Conservation (phyloP, 2,797 vertebrate genomes). For the Platalea minor region DNA sequence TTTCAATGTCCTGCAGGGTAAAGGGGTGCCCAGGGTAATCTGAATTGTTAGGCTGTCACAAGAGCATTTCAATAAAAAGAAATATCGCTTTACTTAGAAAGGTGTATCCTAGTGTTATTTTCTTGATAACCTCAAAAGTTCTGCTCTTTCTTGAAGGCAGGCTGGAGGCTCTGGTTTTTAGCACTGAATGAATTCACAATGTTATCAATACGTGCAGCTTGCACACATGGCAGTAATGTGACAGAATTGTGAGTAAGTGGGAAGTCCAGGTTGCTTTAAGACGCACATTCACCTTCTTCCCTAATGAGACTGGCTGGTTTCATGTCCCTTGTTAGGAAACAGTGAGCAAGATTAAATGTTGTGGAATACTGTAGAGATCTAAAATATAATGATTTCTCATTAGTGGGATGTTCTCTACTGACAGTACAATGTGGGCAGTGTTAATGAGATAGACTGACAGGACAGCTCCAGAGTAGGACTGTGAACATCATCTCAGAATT, state of each 20-base stretch:
- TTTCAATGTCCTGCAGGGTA: background rate
- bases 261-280: background rate
- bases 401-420: background rate
- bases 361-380: background rate
- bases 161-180: background rate
- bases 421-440: background rate
- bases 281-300: background rate
- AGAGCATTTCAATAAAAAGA: conserved; percentile 4
- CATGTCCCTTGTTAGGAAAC: background rate
- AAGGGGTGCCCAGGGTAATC: background rate
- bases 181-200: background rate
- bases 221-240: background rate
- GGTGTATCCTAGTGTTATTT: background rate
- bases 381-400: background rate
- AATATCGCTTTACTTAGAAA: background rate
- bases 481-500: background rate
- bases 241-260: background rate
- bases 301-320: background rate
- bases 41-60: background rate
- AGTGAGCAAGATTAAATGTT: background rate
- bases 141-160: background rate
- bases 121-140: background rate
- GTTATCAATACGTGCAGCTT: background rate
- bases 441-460: background rate
- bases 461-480: background rate